Percentiles rank a stretch among this genome's conserved stretches.
These are phyloP conservation scores for Drosophila albomicans DNA, from an alignment of 1,140 invertebrate species.

Conservation along the genomic window DNA sequence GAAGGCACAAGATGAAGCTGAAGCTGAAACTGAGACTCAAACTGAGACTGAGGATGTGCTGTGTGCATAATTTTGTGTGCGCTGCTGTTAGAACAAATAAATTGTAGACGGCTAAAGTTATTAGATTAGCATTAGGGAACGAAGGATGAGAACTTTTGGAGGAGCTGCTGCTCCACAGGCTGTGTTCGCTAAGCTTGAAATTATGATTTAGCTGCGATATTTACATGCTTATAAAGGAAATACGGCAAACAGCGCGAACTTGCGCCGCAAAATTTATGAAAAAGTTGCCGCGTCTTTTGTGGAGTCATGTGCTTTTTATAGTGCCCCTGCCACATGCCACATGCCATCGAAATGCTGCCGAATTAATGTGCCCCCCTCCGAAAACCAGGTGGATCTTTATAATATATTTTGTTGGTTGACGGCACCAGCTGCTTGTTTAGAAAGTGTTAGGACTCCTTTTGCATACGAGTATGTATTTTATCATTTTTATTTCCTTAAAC, in stretches of 20 bases:
- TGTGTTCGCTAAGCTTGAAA: conserved; percentile 68
- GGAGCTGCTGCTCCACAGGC: conserved; percentile 8
- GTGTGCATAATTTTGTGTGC: conserved; percentile 78
- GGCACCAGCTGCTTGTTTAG: conserved; percentile 2
- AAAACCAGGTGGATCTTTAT: conserved; percentile 11
- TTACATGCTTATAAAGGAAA: conserved; percentile 78
- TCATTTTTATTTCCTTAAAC: conserved; percentile 47
- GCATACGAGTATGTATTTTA: not conserved
- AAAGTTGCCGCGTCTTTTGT: conserved; percentile 47
- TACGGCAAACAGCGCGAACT: conserved; percentile 44
- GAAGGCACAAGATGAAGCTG: conserved; percentile 10
- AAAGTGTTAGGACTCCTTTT: conserved; percentile 10
- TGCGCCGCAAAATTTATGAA: conserved; percentile 65
- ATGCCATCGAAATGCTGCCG: conserved; percentile 16
- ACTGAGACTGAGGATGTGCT: conserved; percentile 37
- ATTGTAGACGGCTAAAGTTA: conserved; percentile 81
- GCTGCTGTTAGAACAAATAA: conserved; percentile 81
- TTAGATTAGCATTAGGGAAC: conserved; percentile 79
- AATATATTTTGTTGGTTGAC: not conserved
- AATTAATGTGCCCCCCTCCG: conserved; percentile 22
- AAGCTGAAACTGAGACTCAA: not conserved
- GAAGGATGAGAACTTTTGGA: conserved; percentile 19
- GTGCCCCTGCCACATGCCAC: conserved; percentile 40
- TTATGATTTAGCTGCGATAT: conserved; percentile 77
- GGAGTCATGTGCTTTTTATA: conserved; percentile 77